Evolutionary conservation across 2,888 invertebrate genomes (phyloP), one percentile per base, ranked within the genome.

Genomic region (Amitus sp.): DNA sequence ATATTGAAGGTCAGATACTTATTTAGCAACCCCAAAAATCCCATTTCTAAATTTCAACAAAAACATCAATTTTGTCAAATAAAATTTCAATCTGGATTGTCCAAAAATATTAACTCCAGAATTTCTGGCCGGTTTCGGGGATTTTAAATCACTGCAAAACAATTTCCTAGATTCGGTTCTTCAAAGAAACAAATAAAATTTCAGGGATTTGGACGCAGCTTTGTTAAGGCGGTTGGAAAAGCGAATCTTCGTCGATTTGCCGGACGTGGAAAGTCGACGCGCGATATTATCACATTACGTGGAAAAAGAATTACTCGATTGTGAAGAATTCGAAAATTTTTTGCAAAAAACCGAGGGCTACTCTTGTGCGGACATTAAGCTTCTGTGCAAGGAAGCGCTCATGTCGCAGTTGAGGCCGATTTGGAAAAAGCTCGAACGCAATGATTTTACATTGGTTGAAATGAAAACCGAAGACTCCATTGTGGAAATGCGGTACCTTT

Each of bases 211-310:
- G 63, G 96, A 96, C 78, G 86, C 90, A 64, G 96, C 97, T 0
- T 89, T 97, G 83, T 82, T 97, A 34, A 84, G 97, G 37, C 86
- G 97, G 52, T 86, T 97, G 53, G 97, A 97, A 75, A 96, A 95
- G 77, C 86, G 94, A 47, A 89, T 97, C 59, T 83, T 91, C 48
- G 90, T 96, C 0, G 90, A 91, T 23, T 82, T 95, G 28, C 97
- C 97, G 0, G 86, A 88, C 64, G 75, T 76, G 30, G 83, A 85
- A 19, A 89, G 91, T 0, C 85, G 96, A n/a, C 74, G 80, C 30
- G 83, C 85, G 30, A 88, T 97, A 71, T 90, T 96, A 67, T 79
- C 85, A 62, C 86, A 83, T 46, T 82, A 84, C n/a, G 80, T 85
- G 55, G 79, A 79, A 50, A 70, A 85, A 33, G 83, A 85, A 48